Conservation (phyloP, 2,797 vertebrate genomes). For the Esox masquinongy region DNA sequence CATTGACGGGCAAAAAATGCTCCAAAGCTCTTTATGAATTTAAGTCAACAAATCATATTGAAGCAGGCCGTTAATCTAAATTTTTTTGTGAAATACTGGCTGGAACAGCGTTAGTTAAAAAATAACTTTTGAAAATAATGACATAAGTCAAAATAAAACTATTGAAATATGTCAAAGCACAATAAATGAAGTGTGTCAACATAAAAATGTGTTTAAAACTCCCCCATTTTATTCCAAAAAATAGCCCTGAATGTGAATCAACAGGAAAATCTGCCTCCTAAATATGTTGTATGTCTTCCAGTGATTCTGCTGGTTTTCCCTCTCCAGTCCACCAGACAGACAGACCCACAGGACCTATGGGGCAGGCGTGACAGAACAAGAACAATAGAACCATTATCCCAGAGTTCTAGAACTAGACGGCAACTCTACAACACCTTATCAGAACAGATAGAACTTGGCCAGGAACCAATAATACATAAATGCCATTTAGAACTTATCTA, state of each 20-base stretch:
- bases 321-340: constrained; percentile 44
- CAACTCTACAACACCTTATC: constrained; percentile 48
- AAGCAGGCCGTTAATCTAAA: not conserved
- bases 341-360: constrained; percentile 55
- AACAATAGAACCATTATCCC: constrained; percentile 73
- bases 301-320: constrained; percentile 49
- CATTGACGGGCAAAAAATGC: not conserved
- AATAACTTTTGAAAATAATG: not conserved
- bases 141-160: too few species aligned
- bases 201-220: too few species aligned
- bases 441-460: constrained; percentile 41
- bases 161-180: too few species aligned
- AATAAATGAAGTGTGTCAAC: too few species aligned
- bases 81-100: not conserved
- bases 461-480: not conserved
- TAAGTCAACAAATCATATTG: not conserved
- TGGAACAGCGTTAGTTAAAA: not conserved
- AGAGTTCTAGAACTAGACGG: constrained; percentile 55
- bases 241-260: too few species aligned
- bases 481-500: not conserved
- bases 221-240: not conserved
- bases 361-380: constrained; percentile 50
- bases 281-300: not conserved
- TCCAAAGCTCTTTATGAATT: not conserved
- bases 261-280: too few species aligned